Base-by-base conservation (phyloP, 2,797 vertebrate species). In the Muscicapa striata region DNA sequence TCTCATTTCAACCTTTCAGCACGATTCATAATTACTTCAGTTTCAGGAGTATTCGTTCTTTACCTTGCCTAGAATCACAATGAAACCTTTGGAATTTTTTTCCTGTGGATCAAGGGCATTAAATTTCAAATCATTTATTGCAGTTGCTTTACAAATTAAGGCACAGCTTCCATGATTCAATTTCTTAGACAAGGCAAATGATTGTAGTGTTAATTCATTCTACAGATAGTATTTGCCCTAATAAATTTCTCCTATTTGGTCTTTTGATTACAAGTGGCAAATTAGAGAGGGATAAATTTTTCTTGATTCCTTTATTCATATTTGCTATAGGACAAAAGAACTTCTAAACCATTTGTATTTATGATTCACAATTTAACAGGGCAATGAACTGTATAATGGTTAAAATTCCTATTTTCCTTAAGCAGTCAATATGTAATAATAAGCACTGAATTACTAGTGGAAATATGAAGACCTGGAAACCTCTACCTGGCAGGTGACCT, bases 111-210 rank as follows among this genome's bases (percentile, higher is more conserved):
- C 59, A 90, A 62, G 52, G 58, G 29, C n/a, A 87, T 51, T 96
- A 94, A 87, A 90, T 91, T 95, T 95, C 87, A 82, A 97, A 68
- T 85, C 11, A 95, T 92, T 95, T 96, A 59, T 84, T 49, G 84
- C 74, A 92, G 85, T 89, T 74, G 62, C 68, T 90, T 79, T 96
- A 66, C 58, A 95, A 96, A 81, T 93, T 85, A 91, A 96, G 91
- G 16, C 34, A 95, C 64, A 93, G 49, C 40, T 94, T 96, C 49
- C 78, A 15, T 75, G 76, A 94, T 68, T 81, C 45, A 92, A 90
- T 92, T 80, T 87, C 24, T 95, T 89, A 64, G 48, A 69, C 89
- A 74, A 80, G 52, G 75, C 14, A 57, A 97, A 84, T 80, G 30
- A 89, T 24, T 73, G 23, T 75, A 75, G 69, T 84, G 95, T 75